A percentile compares a stretch with the other conserved stretches of the same genome.
Evolutionary conservation across 1,140 invertebrate genomes (phyloP).

Genomic region (Stegodyphus dumicola): DNA sequence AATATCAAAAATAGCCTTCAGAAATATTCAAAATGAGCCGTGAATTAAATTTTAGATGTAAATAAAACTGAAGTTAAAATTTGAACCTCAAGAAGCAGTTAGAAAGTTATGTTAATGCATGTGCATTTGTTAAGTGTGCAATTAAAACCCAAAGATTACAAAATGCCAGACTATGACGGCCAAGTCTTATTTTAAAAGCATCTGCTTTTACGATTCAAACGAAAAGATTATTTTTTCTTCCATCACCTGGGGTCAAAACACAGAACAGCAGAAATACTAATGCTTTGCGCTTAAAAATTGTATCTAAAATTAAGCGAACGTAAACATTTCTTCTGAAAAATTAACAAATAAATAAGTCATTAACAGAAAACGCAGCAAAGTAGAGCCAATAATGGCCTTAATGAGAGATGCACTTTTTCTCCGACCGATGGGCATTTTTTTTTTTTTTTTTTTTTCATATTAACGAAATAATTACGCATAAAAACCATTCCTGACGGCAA

Average conservation of each 20-base stretch:
- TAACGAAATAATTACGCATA: constrained; percentile 40
- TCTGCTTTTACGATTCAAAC: background rate
- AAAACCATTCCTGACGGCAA: constrained; percentile 16
- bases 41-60: too few relatives aligned
- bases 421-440: constrained; percentile 37
- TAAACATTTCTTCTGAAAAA: constrained; percentile 34
- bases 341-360: constrained; percentile 50
- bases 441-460: constrained; percentile 42
- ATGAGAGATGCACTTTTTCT: constrained; percentile 40
- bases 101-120: background rate
- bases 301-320: constrained; percentile 41
- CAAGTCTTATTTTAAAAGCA: constrained; percentile 13
- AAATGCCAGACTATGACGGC: constrained; percentile 8
- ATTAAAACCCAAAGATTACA: constrained; percentile 17
- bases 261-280: constrained; percentile 14
- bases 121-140: background rate
- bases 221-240: constrained; percentile 10
- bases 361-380: constrained; percentile 50
- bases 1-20: too few relatives aligned
- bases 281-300: constrained; percentile 34
- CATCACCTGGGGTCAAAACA: constrained; percentile 22
- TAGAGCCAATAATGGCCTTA: constrained; percentile 56
- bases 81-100: background rate
- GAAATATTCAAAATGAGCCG: too few relatives aligned
- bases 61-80: too few relatives aligned